phyloP scores from a whole-genome alignment of 35 echinoderm and acorn worm genomes.

The Patiria miniata region DNA sequence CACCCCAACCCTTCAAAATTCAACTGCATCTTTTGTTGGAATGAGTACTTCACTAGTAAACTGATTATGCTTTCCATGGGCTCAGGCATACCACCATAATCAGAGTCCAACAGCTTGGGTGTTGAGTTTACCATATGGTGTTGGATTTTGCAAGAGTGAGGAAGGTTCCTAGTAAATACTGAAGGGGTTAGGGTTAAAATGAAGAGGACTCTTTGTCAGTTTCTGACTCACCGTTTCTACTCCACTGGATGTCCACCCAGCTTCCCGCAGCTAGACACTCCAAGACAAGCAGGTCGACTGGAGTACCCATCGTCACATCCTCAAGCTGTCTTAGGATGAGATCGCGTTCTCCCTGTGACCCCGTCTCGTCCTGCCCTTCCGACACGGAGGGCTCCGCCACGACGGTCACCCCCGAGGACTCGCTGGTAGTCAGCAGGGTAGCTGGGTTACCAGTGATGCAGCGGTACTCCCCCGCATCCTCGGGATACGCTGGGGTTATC shows the following conservation, averaged over 20 bases:
- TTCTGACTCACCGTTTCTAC: not conserved
- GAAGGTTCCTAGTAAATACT: no score
- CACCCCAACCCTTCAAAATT: no score
- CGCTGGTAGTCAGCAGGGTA: not conserved
- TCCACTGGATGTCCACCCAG: conserved; percentile 9
- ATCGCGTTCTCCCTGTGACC: not conserved
- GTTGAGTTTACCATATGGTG: no score
- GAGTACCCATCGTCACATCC: not conserved
- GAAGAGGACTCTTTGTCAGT: not conserved
- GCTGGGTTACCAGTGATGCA: conserved; percentile 4
- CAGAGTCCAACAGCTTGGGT: no score
- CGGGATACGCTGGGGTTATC: not conserved
- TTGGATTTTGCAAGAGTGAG: no score
- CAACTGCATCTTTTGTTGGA: no score
- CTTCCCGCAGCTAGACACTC: not conserved
- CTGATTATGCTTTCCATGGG: no score
- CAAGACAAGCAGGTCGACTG: not conserved
- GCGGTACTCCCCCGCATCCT: conserved; percentile 1
- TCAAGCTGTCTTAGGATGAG: not conserved
- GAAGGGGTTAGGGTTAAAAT: no score
- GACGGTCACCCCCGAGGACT: not conserved
- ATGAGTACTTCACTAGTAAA: no score
- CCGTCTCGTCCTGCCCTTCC: not conserved
- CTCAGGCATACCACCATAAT: no score
- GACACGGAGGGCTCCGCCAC: not conserved